Conservation (phyloP, 2,797 vertebrate genomes). For the Vespertilio murinus region DNA sequence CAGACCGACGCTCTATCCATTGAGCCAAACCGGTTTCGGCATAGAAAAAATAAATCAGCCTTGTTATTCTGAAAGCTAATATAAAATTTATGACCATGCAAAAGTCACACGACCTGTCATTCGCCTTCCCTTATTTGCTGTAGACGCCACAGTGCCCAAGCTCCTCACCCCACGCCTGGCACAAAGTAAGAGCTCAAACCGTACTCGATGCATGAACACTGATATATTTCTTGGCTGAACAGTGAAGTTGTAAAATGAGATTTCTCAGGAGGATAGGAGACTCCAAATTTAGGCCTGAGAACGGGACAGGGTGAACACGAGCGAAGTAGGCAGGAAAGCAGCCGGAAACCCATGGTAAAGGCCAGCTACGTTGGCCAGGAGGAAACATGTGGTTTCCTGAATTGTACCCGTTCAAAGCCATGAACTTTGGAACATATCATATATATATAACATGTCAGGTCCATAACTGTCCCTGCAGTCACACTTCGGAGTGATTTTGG, state of each 20-base stretch:
- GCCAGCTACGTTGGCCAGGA: not conserved
- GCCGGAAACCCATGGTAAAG: constrained; percentile 26
- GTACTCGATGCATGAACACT: not conserved
- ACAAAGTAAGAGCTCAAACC: not conserved
- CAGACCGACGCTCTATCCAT: too few relatives aligned
- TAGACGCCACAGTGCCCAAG: not conserved
- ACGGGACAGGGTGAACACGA: not conserved
- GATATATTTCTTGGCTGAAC: not conserved
- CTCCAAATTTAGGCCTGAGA: not conserved
- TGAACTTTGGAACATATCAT: not conserved
- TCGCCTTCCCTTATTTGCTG: not conserved
- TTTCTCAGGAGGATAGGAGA: not conserved
- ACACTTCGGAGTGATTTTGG: not conserved
- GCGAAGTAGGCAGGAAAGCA: constrained; percentile 8
- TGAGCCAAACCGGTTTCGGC: too few relatives aligned
- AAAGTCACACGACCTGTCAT: not conserved
- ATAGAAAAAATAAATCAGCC: not conserved
- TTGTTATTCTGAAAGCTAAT: constrained; percentile 1
- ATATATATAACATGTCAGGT: not conserved
- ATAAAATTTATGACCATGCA: not conserved
- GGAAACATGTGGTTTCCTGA: constrained; percentile 62
- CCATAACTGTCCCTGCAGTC: not conserved
- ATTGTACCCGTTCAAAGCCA: not conserved
- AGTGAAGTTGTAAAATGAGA: not conserved
- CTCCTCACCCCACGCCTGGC: not conserved